A percentile compares a stretch with the other conserved stretches of the same genome.
Evolutionary conservation across 2,888 invertebrate species (phyloP).

Genomic region (Yponomeuta plumbellus): DNA sequence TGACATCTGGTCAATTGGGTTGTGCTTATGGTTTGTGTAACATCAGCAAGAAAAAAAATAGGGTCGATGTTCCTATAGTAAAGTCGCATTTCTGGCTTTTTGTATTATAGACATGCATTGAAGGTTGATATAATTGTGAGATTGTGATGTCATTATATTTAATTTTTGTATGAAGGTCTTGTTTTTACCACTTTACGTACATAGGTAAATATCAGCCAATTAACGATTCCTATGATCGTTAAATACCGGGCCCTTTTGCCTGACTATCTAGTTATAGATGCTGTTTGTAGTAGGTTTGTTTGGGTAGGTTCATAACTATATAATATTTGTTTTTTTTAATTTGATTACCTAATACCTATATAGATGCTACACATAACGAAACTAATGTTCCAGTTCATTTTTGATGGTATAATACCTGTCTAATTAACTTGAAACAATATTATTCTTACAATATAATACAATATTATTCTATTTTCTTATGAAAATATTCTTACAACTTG

Average conservation of each 20-base stretch:
- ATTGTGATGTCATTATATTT: not conserved
- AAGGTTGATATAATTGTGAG: too few relatives aligned
- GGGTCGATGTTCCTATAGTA: constrained; percentile 21
- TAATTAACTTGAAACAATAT: not conserved
- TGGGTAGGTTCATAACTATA: not conserved
- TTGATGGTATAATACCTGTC: too few relatives aligned
- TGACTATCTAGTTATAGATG: not conserved
- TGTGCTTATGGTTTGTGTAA: not conserved
- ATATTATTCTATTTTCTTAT: not conserved
- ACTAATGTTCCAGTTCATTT: too few relatives aligned
- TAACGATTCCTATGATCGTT: not conserved
- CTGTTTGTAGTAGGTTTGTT: not conserved
- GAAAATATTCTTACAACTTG: not conserved
- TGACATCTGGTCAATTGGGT: too few relatives aligned
- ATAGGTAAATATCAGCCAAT: not conserved
- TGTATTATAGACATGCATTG: constrained; percentile 13
- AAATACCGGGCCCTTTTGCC: constrained; percentile 13
- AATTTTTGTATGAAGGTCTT: constrained; percentile 7
- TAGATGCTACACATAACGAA: too few relatives aligned
- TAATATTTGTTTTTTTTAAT: not conserved
- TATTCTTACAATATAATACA: too few relatives aligned
- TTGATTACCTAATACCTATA: too few relatives aligned
- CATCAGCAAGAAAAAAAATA: not conserved
- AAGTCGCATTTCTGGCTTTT: constrained; percentile 21
- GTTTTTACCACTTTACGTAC: not conserved